phyloP scores from a whole-genome alignment of 2,797 vertebrate species.

The Poeciliopsis gracilis region DNA sequence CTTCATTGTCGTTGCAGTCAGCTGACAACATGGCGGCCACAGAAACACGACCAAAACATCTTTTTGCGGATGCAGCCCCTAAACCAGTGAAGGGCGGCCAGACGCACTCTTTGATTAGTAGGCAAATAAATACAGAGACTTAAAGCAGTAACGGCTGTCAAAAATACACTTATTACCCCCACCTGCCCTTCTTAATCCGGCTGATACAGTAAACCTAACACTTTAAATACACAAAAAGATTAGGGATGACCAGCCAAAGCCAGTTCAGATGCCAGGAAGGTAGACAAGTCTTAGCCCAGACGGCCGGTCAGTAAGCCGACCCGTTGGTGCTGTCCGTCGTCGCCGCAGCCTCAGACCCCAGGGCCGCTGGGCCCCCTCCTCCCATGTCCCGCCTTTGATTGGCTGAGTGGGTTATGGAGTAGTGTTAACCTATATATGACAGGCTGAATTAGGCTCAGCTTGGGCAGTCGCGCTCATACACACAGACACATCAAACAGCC shows the following conservation, averaged over 20 bases:
- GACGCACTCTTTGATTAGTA: conserved; percentile 27
- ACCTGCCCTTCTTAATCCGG: conserved; percentile 28
- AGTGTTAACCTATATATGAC: conserved; percentile 91
- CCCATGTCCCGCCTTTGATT: conserved; percentile 73
- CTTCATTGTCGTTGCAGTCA: conserved; percentile 23
- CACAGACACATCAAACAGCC: conserved; percentile 29
- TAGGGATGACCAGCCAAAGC: conserved; percentile 40
- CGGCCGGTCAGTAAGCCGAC: conserved; percentile 63
- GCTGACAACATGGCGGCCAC: conserved; percentile 49
- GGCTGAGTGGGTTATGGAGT: conserved; percentile 82
- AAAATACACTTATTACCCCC: conserved; percentile 62
- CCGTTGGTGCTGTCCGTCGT: conserved; percentile 78
- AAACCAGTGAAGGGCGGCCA: not conserved
- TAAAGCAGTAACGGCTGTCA: conserved; percentile 61
- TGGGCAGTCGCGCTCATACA: conserved; percentile 72
- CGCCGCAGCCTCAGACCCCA: conserved; percentile 69
- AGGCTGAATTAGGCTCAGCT: conserved; percentile 86
- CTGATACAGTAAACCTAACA: conserved; percentile 57
- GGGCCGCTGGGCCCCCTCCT: conserved; percentile 58
- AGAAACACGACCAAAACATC: conserved; percentile 2
- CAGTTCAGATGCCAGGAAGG: conserved; percentile 37
- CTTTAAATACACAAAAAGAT: conserved; percentile 68
- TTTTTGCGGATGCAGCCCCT: not conserved
- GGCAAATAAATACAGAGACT: conserved; percentile 59
- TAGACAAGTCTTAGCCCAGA: conserved; percentile 68